phyloP scores from a whole-genome alignment of 1,140 invertebrate species.

The Stegodyphus mimosarum region DNA sequence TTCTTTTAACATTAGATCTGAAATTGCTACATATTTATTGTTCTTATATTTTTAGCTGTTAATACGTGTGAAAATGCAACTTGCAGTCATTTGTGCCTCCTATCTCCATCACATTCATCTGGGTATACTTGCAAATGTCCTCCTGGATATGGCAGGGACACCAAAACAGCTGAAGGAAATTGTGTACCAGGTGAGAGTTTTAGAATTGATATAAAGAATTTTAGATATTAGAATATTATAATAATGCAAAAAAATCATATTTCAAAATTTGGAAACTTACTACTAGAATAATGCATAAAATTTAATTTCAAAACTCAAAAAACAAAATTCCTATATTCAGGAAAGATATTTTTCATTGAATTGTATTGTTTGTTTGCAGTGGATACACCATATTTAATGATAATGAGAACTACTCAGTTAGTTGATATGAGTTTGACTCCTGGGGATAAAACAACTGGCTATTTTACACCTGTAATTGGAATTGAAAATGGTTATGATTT shows the following conservation, averaged over 20 bases:
- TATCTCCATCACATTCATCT: slow-evolving; percentile 74
- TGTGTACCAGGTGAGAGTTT: slow-evolving; percentile 75
- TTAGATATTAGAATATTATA: too few relatives aligned
- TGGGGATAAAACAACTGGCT: slow-evolving; percentile 76
- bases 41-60: slow-evolving; percentile 65
- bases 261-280: too few relatives aligned
- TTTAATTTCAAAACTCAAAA: too few relatives aligned
- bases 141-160: slow-evolving; percentile 79
- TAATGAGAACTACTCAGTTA: slow-evolving; percentile 89
- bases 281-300: too few relatives aligned
- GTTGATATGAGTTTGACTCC: slow-evolving; percentile 81
- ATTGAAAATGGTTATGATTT: slow-evolving; percentile 88
- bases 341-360: not conserved
- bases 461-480: slow-evolving; percentile 88
- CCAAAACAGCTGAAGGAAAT: slow-evolving; percentile 74
- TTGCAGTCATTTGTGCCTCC: slow-evolving; percentile 92
- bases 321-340: not conserved
- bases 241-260: too few relatives aligned
- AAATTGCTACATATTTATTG: not conserved
- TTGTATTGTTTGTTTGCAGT: slow-evolving; percentile 70
- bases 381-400: slow-evolving; percentile 88
- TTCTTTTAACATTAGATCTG: too few relatives aligned
- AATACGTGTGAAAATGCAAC: slow-evolving; percentile 85
- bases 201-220: too few relatives aligned
- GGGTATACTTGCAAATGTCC: slow-evolving; percentile 92